phyloP scores from a whole-genome alignment of 2,888 invertebrate species.

The Dinocampus coccinellae region DNA sequence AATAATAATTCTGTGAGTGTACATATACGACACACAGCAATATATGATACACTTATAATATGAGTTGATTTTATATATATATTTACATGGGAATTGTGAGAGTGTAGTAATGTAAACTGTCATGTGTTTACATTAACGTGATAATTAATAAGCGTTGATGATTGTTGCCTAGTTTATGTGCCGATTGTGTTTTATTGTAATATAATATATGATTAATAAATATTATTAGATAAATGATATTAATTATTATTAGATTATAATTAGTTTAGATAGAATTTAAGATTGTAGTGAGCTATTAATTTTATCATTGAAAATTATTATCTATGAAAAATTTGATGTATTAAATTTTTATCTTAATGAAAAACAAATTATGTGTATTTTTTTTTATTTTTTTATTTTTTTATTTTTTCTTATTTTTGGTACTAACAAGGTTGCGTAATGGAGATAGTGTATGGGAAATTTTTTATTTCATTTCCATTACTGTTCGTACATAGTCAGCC shows the following conservation, averaged over 20 bases:
- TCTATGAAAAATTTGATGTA: too few relatives aligned
- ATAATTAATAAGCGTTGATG: conserved; percentile 59
- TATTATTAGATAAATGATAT: conserved; percentile 54
- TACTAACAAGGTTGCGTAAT: too few relatives aligned
- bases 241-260: not conserved
- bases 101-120: conserved; percentile 51
- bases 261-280: too few relatives aligned
- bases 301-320: too few relatives aligned
- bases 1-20: conserved; percentile 40
- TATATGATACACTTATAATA: conserved; percentile 45
- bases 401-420: too few relatives aligned
- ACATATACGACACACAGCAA: conserved; percentile 28
- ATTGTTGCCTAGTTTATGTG: conserved; percentile 65
- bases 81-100: conserved; percentile 49
- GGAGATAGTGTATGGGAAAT: too few relatives aligned
- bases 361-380: too few relatives aligned
- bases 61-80: conserved; percentile 56
- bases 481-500: not conserved
- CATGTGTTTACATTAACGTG: conserved; percentile 57
- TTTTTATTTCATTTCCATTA: not conserved
- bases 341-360: too few relatives aligned
- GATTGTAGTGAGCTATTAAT: too few relatives aligned
- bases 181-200: conserved; percentile 60
- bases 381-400: too few relatives aligned
- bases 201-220: conserved; percentile 58